These are phyloP conservation scores for Colostygia pectinataria DNA, from an alignment of 2,888 invertebrate genomes.

Conservation along the genomic window DNA sequence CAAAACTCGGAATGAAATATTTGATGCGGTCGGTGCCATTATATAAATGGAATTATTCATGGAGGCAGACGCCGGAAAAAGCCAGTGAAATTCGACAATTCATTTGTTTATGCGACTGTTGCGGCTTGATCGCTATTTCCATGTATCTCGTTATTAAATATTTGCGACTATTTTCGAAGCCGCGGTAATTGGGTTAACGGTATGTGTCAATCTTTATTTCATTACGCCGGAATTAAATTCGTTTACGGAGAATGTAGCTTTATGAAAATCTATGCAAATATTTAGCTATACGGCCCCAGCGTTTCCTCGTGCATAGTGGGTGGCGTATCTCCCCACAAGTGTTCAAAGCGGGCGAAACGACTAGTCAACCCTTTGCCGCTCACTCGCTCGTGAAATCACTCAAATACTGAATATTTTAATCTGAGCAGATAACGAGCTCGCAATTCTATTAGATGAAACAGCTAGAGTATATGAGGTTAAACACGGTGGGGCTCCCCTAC, in stretches of 20 bases:
- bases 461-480: constrained; percentile 74
- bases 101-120: constrained; percentile 72
- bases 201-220: constrained; percentile 43
- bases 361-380: constrained; percentile 82
- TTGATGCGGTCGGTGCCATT: constrained; percentile 75
- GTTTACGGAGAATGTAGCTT: constrained; percentile 13
- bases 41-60: constrained; percentile 79
- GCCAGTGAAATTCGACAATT: constrained; percentile 73
- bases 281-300: constrained; percentile 20
- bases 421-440: constrained; percentile 83
- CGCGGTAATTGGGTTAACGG: constrained; percentile 50
- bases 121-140: constrained; percentile 64
- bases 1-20: constrained; percentile 75
- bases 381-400: constrained; percentile 83
- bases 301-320: constrained; percentile 53
- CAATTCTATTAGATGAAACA: constrained; percentile 82
- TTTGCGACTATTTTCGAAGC: constrained; percentile 48
- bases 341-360: constrained; percentile 80
- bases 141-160: constrained; percentile 49
- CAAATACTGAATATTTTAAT: constrained; percentile 84
- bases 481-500: constrained; percentile 48
- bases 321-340: constrained; percentile 72
- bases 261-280: constrained; percentile 34
- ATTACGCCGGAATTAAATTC: constrained; percentile 17
- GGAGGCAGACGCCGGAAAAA: constrained; percentile 70